Evolutionary conservation across 2,888 invertebrate genomes (phyloP).

Genomic region (Euphydryas editha): DNA sequence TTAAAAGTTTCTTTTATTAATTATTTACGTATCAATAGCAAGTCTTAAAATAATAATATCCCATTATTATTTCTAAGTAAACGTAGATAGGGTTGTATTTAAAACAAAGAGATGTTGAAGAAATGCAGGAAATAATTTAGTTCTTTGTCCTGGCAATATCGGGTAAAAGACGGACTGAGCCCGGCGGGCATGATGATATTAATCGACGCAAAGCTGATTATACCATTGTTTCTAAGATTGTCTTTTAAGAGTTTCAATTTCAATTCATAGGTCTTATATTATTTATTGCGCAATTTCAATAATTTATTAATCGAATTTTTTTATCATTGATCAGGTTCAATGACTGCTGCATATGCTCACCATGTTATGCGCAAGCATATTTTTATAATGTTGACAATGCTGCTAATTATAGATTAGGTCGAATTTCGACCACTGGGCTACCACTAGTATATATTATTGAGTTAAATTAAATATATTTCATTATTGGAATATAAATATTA

Average conservation of each 20-base stretch:
- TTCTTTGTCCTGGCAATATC: slow-evolving; percentile 78
- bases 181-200: slow-evolving; percentile 72
- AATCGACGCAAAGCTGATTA: slow-evolving; percentile 81
- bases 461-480: no score
- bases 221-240: slow-evolving; percentile 65
- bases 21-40: background rate
- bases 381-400: no score
- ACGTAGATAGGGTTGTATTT: slow-evolving; percentile 56
- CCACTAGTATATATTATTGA: no score
- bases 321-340: no score
- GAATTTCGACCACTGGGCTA: no score
- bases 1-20: background rate
- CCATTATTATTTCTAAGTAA: background rate
- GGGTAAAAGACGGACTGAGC: slow-evolving; percentile 52
- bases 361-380: no score
- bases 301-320: slow-evolving; percentile 16
- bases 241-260: slow-evolving; percentile 62
- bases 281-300: slow-evolving; percentile 30
- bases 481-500: no score
- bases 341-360: no score
- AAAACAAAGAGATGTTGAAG: slow-evolving; percentile 71
- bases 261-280: slow-evolving; percentile 36
- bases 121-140: slow-evolving; percentile 78
- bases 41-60: slow-evolving; percentile 2
- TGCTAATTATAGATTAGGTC: no score